Conservation (phyloP, 2,113 vertebrate species). For the Elachura formosa region DNA sequence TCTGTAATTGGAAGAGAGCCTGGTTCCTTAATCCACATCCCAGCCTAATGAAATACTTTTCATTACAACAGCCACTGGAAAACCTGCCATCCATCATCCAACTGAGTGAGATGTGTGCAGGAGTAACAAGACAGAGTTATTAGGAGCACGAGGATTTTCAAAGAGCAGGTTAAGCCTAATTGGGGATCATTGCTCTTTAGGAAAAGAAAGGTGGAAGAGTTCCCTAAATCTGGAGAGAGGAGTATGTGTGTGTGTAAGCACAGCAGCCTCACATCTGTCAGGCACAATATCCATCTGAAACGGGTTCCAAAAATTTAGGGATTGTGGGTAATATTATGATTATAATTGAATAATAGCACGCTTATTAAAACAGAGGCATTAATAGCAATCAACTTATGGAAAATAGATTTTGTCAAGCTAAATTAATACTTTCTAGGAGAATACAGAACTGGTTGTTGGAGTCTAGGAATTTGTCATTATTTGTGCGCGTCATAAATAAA, state of each 20-base stretch:
- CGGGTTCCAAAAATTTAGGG: not conserved
- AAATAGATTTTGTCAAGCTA: slow-evolving; percentile 7
- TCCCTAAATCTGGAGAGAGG: not conserved
- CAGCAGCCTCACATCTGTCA: not conserved
- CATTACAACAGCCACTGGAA: slow-evolving; percentile 16
- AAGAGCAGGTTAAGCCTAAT: not conserved
- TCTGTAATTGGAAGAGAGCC: slow-evolving; percentile 20
- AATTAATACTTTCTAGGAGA: slow-evolving; percentile 13
- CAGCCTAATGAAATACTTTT: slow-evolving; percentile 40
- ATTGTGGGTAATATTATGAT: slow-evolving; percentile 5
- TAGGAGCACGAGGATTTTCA: not conserved
- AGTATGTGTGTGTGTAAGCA: not conserved
- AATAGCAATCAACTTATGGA: slow-evolving; percentile 35
- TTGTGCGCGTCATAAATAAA: slow-evolving; percentile 15
- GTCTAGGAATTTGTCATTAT: not conserved
- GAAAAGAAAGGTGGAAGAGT: not conserved
- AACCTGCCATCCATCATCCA: not conserved
- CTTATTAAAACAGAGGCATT: slow-evolving; percentile 24
- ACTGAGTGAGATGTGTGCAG: not conserved
- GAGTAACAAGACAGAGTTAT: not conserved
- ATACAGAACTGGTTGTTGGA: not conserved
- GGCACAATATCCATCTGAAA: not conserved
- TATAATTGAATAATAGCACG: slow-evolving; percentile 27
- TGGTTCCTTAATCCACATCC: slow-evolving; percentile 12
- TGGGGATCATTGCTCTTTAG: not conserved